Evolutionary conservation across 2,797 vertebrate genomes (phyloP).

Genomic region (Notolabrus celidotus): DNA sequence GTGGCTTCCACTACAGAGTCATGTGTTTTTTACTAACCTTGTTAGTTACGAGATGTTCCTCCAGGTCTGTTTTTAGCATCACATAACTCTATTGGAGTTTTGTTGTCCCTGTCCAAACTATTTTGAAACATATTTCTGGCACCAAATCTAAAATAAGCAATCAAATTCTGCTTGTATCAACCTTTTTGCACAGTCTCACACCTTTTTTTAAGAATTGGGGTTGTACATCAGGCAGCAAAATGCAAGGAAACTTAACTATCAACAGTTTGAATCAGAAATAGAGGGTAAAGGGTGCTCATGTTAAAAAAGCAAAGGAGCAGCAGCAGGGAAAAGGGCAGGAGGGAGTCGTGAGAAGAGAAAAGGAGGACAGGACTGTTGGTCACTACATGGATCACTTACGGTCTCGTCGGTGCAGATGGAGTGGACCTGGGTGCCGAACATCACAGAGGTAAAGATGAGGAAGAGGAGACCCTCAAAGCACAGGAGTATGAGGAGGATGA

Average conservation of each 20-base stretch:
- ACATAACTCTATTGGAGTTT: too few relatives aligned
- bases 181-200: too few relatives aligned
- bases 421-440: constrained; percentile 99
- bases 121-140: too few relatives aligned
- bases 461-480: constrained; percentile 98
- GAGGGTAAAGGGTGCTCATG: not conserved
- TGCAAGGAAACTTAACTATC: not conserved
- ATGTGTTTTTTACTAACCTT: too few relatives aligned
- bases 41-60: too few relatives aligned
- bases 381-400: constrained; percentile 84
- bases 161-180: too few relatives aligned
- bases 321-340: constrained; percentile 16
- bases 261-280: constrained; percentile 10
- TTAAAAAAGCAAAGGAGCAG: constrained; percentile 26
- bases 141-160: too few relatives aligned
- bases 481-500: constrained; percentile 97
- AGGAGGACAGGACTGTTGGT: constrained; percentile 5
- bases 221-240: constrained; percentile 2
- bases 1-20: too few relatives aligned
- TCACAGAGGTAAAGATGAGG: constrained; percentile 99
- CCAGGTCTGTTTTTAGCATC: too few relatives aligned
- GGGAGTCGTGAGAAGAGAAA: constrained; percentile 3
- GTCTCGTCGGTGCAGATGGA: constrained; percentile 99
- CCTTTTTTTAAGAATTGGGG: too few relatives aligned
- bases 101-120: too few relatives aligned